Conservation (phyloP, 2,888 invertebrate genomes). For the Lissocephala sabroskyi region DNA sequence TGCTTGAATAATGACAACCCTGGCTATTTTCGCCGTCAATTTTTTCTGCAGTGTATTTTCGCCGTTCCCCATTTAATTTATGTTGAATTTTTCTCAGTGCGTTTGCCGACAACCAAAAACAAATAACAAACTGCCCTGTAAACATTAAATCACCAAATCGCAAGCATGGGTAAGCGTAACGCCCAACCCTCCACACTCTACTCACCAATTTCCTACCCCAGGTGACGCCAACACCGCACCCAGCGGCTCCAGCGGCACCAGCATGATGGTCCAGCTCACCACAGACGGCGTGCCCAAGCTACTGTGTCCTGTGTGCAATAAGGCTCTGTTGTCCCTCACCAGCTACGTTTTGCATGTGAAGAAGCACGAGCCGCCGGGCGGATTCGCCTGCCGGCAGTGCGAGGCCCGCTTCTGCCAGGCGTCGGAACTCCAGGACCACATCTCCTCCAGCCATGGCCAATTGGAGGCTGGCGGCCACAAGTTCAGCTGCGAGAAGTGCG, state of each 20-base stretch:
- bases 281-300: slow-evolving; percentile 68
- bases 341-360: slow-evolving; percentile 71
- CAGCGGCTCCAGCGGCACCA: slow-evolving; percentile 21
- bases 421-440: slow-evolving; percentile 61
- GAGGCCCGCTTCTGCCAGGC: slow-evolving; percentile 63
- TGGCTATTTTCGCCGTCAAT: too few species aligned
- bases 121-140: too few species aligned
- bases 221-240: slow-evolving; percentile 4
- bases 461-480: too few species aligned
- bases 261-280: slow-evolving; percentile 68
- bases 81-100: slow-evolving; percentile 1
- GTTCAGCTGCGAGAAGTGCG: slow-evolving; percentile 73
- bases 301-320: slow-evolving; percentile 68
- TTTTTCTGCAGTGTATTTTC: neutral
- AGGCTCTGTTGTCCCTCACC: slow-evolving; percentile 58
- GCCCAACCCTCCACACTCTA: too few species aligned
- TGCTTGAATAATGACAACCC: too few species aligned
- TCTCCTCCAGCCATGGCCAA: too few species aligned
- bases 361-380: slow-evolving; percentile 71
- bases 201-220: too few species aligned
- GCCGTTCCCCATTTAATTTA: neutral
- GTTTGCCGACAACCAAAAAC: too few species aligned
- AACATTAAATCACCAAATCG: too few species aligned
- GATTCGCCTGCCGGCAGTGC: slow-evolving; percentile 70
- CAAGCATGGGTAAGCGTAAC: too few species aligned